Conservation (phyloP, 2,113 vertebrate genomes). For the Grallaria varia region DNA sequence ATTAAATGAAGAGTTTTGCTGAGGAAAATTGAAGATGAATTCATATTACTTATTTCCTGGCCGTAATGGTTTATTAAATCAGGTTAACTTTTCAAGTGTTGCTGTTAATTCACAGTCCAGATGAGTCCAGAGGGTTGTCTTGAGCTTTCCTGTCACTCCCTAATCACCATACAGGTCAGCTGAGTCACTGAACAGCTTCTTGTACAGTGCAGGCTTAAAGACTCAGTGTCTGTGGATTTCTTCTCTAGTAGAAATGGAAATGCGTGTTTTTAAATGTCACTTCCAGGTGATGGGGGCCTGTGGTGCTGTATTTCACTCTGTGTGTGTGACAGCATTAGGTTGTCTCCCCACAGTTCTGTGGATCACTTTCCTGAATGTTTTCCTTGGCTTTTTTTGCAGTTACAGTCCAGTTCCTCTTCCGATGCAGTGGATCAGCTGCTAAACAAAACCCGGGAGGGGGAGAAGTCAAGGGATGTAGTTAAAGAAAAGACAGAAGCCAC, state of each 20-base stretch:
- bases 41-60: not conserved
- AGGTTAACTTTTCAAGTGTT: constrained; percentile 1
- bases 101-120: not conserved
- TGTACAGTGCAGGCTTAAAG: not conserved
- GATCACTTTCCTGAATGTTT: not conserved
- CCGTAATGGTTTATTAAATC: constrained; percentile 15
- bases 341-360: not conserved
- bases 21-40: not conserved
- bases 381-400: constrained; percentile 74
- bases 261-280: not conserved
- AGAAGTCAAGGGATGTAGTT: constrained; percentile 88
- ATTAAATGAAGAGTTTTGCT: not conserved
- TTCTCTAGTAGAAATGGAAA: not conserved
- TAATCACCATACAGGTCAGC: not conserved
- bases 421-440: constrained; percentile 89
- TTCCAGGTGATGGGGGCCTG: not conserved
- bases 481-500: constrained; percentile 85
- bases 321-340: not conserved
- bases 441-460: constrained; percentile 87
- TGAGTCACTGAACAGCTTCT: not conserved
- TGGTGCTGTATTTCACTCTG: not conserved
- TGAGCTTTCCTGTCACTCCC: constrained; percentile 1
- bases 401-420: constrained; percentile 90
- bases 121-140: not conserved
- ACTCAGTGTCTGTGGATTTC: not conserved